phyloP scores from a whole-genome alignment of 2,113 vertebrate species.

The Ciconia maguari region DNA sequence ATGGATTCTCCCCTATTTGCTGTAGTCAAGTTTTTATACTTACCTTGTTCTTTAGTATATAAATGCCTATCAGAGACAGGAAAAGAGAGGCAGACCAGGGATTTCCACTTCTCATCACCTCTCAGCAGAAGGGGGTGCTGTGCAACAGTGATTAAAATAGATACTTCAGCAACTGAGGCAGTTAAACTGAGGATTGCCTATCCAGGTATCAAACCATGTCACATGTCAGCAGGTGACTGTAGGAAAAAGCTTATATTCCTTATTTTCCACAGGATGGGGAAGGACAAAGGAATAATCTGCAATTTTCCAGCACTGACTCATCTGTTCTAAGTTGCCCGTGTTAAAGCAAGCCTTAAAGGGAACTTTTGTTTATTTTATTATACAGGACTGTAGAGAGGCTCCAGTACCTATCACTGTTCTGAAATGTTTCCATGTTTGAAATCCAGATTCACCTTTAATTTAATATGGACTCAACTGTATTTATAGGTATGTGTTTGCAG shows the following conservation, averaged over 20 bases:
- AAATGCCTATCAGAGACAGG: constrained; percentile 26
- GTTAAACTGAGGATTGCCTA: background rate
- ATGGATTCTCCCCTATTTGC: constrained; percentile 34
- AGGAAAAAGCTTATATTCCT: background rate
- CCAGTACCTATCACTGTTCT: background rate
- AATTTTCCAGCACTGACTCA: constrained; percentile 16
- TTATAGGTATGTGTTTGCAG: background rate
- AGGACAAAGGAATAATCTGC: background rate
- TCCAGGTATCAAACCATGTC: background rate
- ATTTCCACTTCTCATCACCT: background rate
- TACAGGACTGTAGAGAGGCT: background rate
- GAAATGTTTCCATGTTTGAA: background rate
- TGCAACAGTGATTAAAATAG: constrained; percentile 11
- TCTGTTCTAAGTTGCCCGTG: background rate
- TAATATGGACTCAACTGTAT: background rate
- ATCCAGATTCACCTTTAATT: background rate
- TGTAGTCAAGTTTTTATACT: constrained; percentile 58
- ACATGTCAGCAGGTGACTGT: background rate
- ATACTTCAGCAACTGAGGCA: background rate
- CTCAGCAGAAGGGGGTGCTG: constrained; percentile 55
- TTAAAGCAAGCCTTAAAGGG: background rate
- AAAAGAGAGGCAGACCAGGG: background rate
- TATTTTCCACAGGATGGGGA: background rate
- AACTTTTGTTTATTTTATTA: background rate
- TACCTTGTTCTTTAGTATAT: constrained; percentile 20